A percentile compares a stretch with the other conserved stretches of the same genome.
Conservation (phyloP, 1,140 invertebrate genomes). For the Phthorimaea operculella region DNA sequence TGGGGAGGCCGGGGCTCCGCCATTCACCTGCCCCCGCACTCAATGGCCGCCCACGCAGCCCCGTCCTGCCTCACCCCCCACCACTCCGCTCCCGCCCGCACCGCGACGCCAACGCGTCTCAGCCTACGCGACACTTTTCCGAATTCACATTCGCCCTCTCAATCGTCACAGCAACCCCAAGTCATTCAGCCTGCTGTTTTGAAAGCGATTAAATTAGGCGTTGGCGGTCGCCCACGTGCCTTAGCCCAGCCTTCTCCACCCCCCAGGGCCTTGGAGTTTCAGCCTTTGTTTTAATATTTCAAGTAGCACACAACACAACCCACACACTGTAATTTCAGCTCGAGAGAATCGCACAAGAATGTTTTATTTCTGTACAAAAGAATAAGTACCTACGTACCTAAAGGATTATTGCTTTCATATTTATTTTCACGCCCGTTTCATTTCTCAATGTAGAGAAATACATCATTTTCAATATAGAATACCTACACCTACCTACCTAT, state of each 20-base stretch:
- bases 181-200: slow-evolving; percentile 54
- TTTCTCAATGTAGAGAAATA: too few relatives aligned
- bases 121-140: slow-evolving; percentile 51
- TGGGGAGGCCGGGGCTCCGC: slow-evolving; percentile 39
- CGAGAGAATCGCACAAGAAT: too few relatives aligned
- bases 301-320: not conserved
- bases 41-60: slow-evolving; percentile 57
- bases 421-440: too few relatives aligned
- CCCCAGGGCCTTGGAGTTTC: not conserved
- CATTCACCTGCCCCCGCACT: slow-evolving; percentile 61
- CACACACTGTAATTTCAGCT: not conserved
- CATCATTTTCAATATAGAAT: too few relatives aligned
- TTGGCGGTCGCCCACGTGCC: slow-evolving; percentile 11
- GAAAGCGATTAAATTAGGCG: slow-evolving; percentile 41
- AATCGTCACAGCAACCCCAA: slow-evolving; percentile 39
- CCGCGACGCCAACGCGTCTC: slow-evolving; percentile 43
- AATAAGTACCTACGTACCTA: too few relatives aligned
- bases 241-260: not conserved
- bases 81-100: slow-evolving; percentile 14
- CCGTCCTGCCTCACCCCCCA: slow-evolving; percentile 20
- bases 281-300: too few relatives aligned
- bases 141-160: slow-evolving; percentile 47
- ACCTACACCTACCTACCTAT: too few relatives aligned
- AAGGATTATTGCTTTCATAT: too few relatives aligned
- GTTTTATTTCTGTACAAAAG: too few relatives aligned